Base-by-base conservation (phyloP, 2,888 invertebrate genomes). In the Volucella bombylans region DNA sequence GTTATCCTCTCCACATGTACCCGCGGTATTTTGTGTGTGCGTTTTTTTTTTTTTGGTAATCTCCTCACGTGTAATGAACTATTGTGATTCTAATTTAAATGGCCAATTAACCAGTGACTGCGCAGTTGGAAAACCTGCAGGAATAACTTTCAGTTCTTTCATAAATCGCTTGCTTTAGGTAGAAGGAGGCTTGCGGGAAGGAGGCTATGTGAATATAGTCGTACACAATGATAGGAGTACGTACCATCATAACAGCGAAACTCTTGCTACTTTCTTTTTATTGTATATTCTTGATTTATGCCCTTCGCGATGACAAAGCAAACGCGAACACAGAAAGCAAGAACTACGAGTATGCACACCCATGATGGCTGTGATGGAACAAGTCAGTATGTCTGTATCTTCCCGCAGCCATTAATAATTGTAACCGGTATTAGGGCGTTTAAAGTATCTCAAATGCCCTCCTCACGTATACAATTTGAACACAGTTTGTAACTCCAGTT, bases 11-110 rank as follows among this genome's bases (percentile, higher is more conserved):
- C 68, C 59, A 71, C 74, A 74, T 69, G 73, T 65, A 67, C 38
- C 23, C 15, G 38, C 10, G 14, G 3, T 45, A 41, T 14, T 18
- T 15, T 50, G 65, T 64, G 11, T 73, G 57, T 41, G n/a, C 49
- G 71, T n/a, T n/a, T n/a, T n/a, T n/a, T n/a, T n/a, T n/a, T n/a
- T 18, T 50, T 49, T 15, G 38, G 72, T 52, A 64, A 72, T 71
- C 67, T 67, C 49, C 79, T 79, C 79, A 83, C 74, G 79, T 83
- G 74, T 74, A 71, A 74, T 71, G 69, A 74, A 83, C 83, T 83
- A 83, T 71, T 83, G 79, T 67, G 79, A 69, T 59, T 74, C 64
- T 83, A 83, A 79, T 83, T 79, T 79, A 65, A 83, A 83, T 83
- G 82, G 65, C 79, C 79, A 83, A 83, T 83, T 83, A 83, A 69